Percentiles rank a stretch among this genome's conserved stretches.
Conservation (phyloP, 1,140 invertebrate species). For the Armadillidium nasatum region DNA sequence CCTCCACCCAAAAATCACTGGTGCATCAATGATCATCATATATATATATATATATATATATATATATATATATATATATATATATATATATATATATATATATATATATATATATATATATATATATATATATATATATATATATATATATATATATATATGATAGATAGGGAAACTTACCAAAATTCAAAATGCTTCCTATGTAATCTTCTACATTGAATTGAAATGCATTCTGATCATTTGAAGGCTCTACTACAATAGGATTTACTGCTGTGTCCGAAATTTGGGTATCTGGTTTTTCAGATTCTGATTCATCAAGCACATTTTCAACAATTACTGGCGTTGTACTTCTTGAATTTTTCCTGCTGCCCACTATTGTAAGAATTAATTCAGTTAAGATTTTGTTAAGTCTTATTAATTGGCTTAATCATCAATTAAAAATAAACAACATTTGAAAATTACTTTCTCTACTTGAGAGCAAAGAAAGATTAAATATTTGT, state of each 20-base stretch:
- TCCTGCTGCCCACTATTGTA: constrained; percentile 30
- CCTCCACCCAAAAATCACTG: no score
- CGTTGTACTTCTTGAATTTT: constrained; percentile 29
- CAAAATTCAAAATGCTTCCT: constrained; percentile 23
- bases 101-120: constrained; percentile 12
- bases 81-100: constrained; percentile 16
- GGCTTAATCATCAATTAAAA: no score
- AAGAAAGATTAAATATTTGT: neutral
- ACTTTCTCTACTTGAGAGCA: no score
- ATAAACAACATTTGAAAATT: no score
- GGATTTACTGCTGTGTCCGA: constrained; percentile 26
- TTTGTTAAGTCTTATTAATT: no score
- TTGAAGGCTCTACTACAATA: constrained; percentile 29
- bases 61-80: constrained; percentile 19
- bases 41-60: neutral
- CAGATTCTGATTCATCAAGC: neutral
- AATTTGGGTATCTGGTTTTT: neutral
- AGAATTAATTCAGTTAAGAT: no score
- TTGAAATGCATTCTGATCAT: constrained; percentile 23
- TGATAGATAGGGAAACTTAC: neutral
- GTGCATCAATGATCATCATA: no score
- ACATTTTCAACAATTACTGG: constrained; percentile 33
- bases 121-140: constrained; percentile 6
- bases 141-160: constrained; percentile 19
- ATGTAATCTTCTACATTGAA: constrained; percentile 39